phyloP scores from a whole-genome alignment of 2,888 invertebrate species.

The Agrochola macilenta region DNA sequence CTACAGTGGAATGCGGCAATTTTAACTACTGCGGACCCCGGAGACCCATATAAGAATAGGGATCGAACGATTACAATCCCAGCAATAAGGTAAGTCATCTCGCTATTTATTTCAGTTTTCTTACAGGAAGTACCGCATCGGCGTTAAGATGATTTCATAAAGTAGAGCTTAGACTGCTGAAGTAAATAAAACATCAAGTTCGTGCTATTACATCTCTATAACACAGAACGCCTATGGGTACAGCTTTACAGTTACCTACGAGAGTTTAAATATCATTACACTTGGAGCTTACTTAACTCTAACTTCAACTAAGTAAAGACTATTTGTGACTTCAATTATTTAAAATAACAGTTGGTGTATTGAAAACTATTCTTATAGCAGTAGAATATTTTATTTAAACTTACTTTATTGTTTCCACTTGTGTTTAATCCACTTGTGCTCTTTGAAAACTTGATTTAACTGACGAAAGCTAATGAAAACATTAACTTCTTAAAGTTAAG shows the following conservation, averaged over 20 bases:
- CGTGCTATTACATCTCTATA: slow-evolving; percentile 38
- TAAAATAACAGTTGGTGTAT: not conserved
- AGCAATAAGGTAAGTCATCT: slow-evolving; percentile 80
- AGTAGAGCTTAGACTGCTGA: slow-evolving; percentile 37
- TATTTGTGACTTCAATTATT: not conserved
- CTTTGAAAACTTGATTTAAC: slow-evolving; percentile 18
- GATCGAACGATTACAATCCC: slow-evolving; percentile 80
- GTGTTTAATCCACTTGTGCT: not conserved
- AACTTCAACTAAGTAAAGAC: slow-evolving; percentile 6
- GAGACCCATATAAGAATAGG: slow-evolving; percentile 86
- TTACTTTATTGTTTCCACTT: not conserved
- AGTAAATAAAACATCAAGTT: slow-evolving; percentile 55
- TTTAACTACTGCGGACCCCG: slow-evolving; percentile 90
- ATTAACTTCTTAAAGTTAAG: not conserved
- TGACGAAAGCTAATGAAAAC: slow-evolving; percentile 14
- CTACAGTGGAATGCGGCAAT: slow-evolving; percentile 90
- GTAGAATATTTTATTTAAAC: slow-evolving; percentile 6
- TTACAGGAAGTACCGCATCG: slow-evolving; percentile 15
- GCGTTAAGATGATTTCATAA: slow-evolving; percentile 35
- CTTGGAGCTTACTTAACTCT: slow-evolving; percentile 24
- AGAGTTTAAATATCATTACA: slow-evolving; percentile 32
- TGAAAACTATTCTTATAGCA: not conserved
- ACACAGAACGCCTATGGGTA: slow-evolving; percentile 26
- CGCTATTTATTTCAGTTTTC: slow-evolving; percentile 25
- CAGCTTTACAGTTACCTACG: slow-evolving; percentile 38